Base-by-base conservation (phyloP, 2,113 vertebrate species). In the Mixornis gularis region DNA sequence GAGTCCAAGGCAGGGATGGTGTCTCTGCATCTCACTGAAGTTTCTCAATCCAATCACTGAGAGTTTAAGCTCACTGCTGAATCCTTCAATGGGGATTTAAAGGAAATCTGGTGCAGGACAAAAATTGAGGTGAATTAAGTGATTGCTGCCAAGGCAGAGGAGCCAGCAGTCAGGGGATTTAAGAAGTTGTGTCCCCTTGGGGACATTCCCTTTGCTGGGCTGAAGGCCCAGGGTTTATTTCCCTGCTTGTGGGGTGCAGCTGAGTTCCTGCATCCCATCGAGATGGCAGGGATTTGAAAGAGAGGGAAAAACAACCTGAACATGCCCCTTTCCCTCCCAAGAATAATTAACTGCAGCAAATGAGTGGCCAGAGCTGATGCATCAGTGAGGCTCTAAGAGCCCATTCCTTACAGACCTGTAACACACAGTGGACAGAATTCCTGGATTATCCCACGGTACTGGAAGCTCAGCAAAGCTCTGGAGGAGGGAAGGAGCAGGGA, bases 301-400 rank as follows among this genome's bases (percentile, higher is more conserved):
- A 16, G 32, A 91, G 80, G 88, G 53, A 66, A 78, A 27, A 91
- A 16, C 0, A 68, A 26, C 63, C 60, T 72, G 40, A 76, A 26
- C 66, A 11, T 29, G 46, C 8, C 34, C 27, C 55, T 91, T 88
- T 87, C 65, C 55, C 40, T 87, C 65, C 13, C 10, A 25, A 30
- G 10, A 77, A 29, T 74, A 92, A 96, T 95, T 77, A 96, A 93
- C 74, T 53, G 78, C 79, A 69, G 32, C 15, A 36, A 85, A 86
- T 27, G 81, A 79, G 76, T 51, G 34, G 16, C 93, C 84, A 62
- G 40, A 64, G 85, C 91, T 90, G 96, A 83, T 73, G 62, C 56
- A 94, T 38, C 81, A 66, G 64, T 1, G 7, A 69, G 40, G 51
- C 49, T 44, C 48, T 53, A 58, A 64, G 88, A 79, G 78, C 83